phyloP scores from a whole-genome alignment of 2,113 vertebrate species.

The Xenotilapia leptura region DNA sequence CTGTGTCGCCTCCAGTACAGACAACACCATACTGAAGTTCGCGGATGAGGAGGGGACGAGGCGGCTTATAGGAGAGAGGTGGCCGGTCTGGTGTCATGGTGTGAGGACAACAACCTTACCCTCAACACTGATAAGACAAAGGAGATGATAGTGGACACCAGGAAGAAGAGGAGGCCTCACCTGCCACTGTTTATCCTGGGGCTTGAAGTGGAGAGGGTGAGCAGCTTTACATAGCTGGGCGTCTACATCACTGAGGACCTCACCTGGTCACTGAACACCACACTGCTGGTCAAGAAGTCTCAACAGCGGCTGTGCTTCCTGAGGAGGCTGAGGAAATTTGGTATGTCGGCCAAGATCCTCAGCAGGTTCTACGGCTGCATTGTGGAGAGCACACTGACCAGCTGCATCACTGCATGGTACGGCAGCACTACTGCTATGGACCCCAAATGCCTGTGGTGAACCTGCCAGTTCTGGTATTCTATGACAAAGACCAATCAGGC shows the following conservation, averaged over 20 bases:
- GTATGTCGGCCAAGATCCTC: background rate
- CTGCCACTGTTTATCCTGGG: background rate
- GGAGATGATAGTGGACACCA: background rate
- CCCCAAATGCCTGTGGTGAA: background rate
- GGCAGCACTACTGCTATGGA: background rate
- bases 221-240: background rate
- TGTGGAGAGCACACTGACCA: background rate
- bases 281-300: background rate
- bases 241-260: background rate
- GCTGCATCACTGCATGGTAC: background rate
- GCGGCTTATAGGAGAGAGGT: background rate
- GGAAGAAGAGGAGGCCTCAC: background rate
- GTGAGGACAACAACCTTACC: background rate
- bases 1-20: background rate
- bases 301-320: background rate
- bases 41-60: background rate
- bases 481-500: background rate
- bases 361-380: background rate
- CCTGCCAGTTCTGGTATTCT: background rate
- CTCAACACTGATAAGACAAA: background rate
- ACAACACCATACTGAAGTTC: accelerated
- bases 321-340: background rate
- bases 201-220: background rate
- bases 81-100: background rate
- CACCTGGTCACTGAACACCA: background rate